phyloP scores from a whole-genome alignment of 2,113 vertebrate genomes.

The Etheostoma cragini region DNA sequence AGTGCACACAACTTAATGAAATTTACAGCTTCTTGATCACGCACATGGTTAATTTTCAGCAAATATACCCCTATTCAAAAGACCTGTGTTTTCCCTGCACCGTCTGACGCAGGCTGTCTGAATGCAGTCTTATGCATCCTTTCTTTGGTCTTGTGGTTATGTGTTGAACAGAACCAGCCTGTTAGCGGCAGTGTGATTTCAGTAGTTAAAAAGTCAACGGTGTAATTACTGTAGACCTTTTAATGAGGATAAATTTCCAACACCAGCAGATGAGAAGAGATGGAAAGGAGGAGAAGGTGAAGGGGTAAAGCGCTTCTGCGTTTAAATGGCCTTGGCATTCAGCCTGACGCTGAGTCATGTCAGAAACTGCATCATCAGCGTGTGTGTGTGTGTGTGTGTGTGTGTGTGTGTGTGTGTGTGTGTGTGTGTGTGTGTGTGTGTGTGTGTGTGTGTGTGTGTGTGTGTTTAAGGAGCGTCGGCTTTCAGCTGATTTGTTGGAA shows the following conservation, averaged over 20 bases:
- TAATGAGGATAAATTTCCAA: conserved; percentile 1
- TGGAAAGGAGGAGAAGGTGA: conserved; percentile 2
- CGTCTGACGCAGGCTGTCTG: too few species aligned
- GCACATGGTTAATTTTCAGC: too few species aligned
- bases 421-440: too few species aligned
- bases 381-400: neutral
- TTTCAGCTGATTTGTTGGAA: conserved; percentile 34
- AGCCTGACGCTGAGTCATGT: conserved; percentile 47
- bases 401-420: neutral
- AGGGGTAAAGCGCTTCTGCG: neutral
- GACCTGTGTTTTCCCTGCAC: too few species aligned
- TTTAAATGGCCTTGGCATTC: conserved; percentile 12
- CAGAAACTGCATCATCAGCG: conserved; percentile 45
- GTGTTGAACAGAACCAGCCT: too few species aligned
- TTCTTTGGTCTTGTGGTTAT: too few species aligned
- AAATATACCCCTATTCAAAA: too few species aligned
- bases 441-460: neutral
- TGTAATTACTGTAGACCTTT: conserved; percentile 6
- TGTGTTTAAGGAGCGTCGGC: neutral
- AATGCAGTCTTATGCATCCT: neutral
- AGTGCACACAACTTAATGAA: too few species aligned
- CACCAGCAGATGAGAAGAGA: conserved; percentile 19
- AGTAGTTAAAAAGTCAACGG: neutral
- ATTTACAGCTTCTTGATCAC: too few species aligned
- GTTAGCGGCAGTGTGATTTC: neutral